Evolutionary conservation across 1,140 invertebrate genomes (phyloP).

Genomic region (Medauroidea extradentata): DNA sequence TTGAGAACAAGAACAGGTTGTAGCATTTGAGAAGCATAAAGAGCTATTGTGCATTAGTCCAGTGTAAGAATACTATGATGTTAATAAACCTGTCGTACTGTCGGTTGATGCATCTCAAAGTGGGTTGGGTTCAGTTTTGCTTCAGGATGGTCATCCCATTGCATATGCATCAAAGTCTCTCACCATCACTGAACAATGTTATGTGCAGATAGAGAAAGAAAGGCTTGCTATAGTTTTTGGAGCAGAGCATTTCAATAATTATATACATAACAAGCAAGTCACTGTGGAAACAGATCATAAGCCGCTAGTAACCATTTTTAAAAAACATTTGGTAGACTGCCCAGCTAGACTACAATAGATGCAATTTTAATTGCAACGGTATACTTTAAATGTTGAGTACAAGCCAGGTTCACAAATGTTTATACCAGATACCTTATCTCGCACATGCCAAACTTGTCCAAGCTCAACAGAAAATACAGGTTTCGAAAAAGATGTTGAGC

Average conservation of each 20-base stretch:
- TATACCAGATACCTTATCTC: constrained; percentile 5
- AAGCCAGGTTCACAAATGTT: not conserved
- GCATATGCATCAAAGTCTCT: constrained; percentile 31
- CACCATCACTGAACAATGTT: constrained; percentile 27
- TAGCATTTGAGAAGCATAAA: constrained; percentile 29
- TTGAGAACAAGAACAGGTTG: constrained; percentile 22
- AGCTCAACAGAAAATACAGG: too few species aligned
- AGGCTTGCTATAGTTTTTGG: constrained; percentile 46
- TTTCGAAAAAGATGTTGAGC: not conserved
- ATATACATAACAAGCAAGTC: constrained; percentile 40
- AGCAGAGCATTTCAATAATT: constrained; percentile 40
- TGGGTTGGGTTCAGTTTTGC: constrained; percentile 24
- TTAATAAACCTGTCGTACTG: constrained; percentile 9
- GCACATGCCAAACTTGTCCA: not conserved
- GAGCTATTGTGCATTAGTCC: constrained; percentile 23
- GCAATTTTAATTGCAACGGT: constrained; percentile 40
- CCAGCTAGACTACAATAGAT: constrained; percentile 43
- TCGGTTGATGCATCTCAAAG: constrained; percentile 13
- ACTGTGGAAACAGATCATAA: constrained; percentile 46
- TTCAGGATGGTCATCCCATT: constrained; percentile 31
- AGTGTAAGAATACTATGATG: constrained; percentile 31
- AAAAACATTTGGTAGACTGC: constrained; percentile 38
- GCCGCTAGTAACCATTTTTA: constrained; percentile 39
- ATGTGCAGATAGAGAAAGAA: constrained; percentile 47
- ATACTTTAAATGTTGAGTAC: constrained; percentile 31